A percentile compares a stretch with the other conserved stretches of the same genome.
These are phyloP conservation scores for Sminthurinus aureus DNA, from an alignment of 2,888 invertebrate genomes.

Conservation along the genomic window DNA sequence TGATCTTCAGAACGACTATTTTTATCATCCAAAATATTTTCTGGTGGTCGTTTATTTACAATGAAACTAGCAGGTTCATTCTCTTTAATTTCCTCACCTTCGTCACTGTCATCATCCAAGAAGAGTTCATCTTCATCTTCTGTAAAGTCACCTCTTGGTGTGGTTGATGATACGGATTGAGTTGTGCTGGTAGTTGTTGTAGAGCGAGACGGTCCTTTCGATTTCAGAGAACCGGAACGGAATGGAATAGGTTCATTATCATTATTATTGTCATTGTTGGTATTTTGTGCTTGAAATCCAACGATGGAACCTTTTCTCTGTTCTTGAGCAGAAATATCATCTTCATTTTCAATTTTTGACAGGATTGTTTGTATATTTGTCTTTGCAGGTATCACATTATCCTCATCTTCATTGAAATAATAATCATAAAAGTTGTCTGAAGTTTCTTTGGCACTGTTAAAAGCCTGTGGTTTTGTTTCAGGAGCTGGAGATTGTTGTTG, in stretches of 20 bases:
- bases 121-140: background rate
- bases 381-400: background rate
- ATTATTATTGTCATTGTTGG: background rate
- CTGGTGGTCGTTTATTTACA: conserved; percentile 3
- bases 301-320: background rate
- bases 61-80: conserved; percentile 5
- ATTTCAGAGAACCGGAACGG: background rate
- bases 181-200: conserved; percentile 1
- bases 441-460: background rate
- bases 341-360: background rate
- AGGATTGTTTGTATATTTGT: conserved; percentile 22
- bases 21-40: background rate
- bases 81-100: background rate
- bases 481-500: background rate
- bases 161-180: background rate
- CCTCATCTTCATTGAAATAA: conserved; percentile 16
- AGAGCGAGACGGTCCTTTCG: background rate
- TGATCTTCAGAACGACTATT: too few species aligned
- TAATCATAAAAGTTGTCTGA: background rate
- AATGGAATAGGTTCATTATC: background rate
- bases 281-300: background rate
- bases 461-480: background rate
- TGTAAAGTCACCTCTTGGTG: background rate
- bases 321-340: background rate
- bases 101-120: background rate